Conservation (phyloP, 2,888 invertebrate species). For the Drosophila neonasuta region DNA sequence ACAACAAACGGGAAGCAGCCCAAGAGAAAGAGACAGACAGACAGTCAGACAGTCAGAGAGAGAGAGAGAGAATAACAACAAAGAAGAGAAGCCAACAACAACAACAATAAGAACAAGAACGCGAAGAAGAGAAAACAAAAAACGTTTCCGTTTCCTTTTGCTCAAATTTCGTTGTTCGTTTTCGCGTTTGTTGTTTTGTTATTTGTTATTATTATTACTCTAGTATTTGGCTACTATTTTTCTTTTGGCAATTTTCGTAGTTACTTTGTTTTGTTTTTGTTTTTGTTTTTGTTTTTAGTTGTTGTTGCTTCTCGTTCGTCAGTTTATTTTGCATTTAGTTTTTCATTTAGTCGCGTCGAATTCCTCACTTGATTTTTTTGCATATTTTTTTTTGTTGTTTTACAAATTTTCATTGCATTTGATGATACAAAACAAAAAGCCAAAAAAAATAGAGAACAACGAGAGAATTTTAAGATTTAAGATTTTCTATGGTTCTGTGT, state of each 20-base stretch:
- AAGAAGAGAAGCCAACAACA: slow-evolving; percentile 20
- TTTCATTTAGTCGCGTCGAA: slow-evolving; percentile 33
- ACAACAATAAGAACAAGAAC: not conserved
- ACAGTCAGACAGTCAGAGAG: too few species aligned
- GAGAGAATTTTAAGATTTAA: not conserved
- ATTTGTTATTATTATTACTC: slow-evolving; percentile 3
- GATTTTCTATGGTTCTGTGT: slow-evolving; percentile 4
- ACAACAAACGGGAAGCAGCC: slow-evolving; percentile 29
- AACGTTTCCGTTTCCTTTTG: slow-evolving; percentile 26
- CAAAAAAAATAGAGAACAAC: slow-evolving; percentile 28
- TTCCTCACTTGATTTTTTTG: slow-evolving; percentile 16
- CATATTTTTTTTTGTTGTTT: slow-evolving; percentile 8
- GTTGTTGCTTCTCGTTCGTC: slow-evolving; percentile 3
- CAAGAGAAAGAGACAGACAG: not conserved
- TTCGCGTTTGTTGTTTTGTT: slow-evolving; percentile 21
- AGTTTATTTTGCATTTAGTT: slow-evolving; percentile 44
- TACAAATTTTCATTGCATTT: slow-evolving; percentile 25
- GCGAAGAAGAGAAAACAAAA: slow-evolving; percentile 17
- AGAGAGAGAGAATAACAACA: too few species aligned
- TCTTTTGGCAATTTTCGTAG: slow-evolving; percentile 7
- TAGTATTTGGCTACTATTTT: slow-evolving; percentile 3
- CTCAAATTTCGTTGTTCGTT: slow-evolving; percentile 11
- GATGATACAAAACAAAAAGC: slow-evolving; percentile 47
- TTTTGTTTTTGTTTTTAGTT: not conserved
- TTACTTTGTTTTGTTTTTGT: slow-evolving; percentile 17